phyloP scores from a whole-genome alignment of 2,888 invertebrate genomes.

The Coremacera marginata region DNA sequence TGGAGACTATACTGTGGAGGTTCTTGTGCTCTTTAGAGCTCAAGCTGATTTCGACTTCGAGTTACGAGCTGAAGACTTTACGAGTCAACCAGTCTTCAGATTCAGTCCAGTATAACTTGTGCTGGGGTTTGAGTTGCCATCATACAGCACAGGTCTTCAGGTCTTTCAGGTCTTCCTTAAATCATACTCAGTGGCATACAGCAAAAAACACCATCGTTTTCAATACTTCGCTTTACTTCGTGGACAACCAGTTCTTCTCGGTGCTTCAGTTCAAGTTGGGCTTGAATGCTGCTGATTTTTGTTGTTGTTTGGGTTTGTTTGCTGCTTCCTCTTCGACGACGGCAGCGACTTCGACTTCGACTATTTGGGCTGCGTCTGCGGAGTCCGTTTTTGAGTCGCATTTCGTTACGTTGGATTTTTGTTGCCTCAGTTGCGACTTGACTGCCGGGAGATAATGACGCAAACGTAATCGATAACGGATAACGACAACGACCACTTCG shows the following conservation, averaged over 20 bases:
- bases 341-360: slow-evolving; percentile 8
- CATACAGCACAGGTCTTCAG: not conserved
- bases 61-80: not conserved
- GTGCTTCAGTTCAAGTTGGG: not conserved
- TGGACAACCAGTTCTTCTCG: not conserved
- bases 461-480: slow-evolving; percentile 4
- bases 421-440: slow-evolving; percentile 48
- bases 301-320: not conserved
- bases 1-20: not conserved
- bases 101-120: not conserved
- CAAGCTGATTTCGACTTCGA: not conserved
- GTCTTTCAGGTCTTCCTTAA: too few relatives aligned
- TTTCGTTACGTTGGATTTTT: slow-evolving; percentile 19
- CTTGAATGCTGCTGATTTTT: not conserved
- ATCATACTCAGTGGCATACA: too few relatives aligned
- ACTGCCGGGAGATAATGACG: slow-evolving; percentile 43
- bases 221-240: not conserved
- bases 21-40: not conserved
- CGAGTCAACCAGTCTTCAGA: too few relatives aligned
- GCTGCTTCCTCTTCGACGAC: not conserved
- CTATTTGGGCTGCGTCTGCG: not conserved
- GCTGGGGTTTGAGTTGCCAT: slow-evolving; percentile 12
- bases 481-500: not conserved
- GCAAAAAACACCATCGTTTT: not conserved
- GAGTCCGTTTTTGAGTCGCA: not conserved